Base-by-base conservation (phyloP, 2,113 vertebrate genomes). In the Psettodes erumei region DNA sequence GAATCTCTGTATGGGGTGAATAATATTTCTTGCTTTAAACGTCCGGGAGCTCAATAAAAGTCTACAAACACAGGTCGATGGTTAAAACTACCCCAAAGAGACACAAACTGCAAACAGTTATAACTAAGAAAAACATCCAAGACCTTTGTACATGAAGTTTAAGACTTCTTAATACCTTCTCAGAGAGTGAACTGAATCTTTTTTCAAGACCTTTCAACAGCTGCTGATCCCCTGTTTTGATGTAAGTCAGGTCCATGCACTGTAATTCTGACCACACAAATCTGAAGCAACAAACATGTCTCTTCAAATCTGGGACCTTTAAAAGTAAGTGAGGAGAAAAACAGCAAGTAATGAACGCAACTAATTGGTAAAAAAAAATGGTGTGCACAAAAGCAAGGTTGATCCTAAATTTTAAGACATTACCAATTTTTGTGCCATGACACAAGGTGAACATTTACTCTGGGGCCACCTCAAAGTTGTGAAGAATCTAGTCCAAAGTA, bases 331-430 rank as follows among this genome's bases (percentile, higher is more conserved):
- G 30, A 18, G 37, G 64, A 62, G 37, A 37, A 55, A 10, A 63
- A 60, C 27, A 18, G 23, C 1, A 8, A 55, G n/a, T 35, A 15
- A 75, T 48, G 13, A 23, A 77, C 21, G 37, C 56, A 77, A 23
- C 65, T 45, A 48, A 27, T 21, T 19, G 40, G 12, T 28, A 12
- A 18, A 53, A 33, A 33, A 54, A 55, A 12, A 40, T 4, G 19
- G 23, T 33, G 27, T 58, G 42, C 5, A 59, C 13, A 9, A 40
- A 2, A 9, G 4, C 3, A 37, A 60, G 16, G n/a, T 3, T 28
- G 43, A 72, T 18, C 32, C 12, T 21, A 23, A 1, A 0, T 63
- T 47, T 64, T 21, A 16, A 15, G 8, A 23, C 23, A 16, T 33
- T 32, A 53, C 5, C 18, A 0, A 21, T 18, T 59, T 19, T 58